These are phyloP conservation scores for Dufourea novaeangliae DNA, from an alignment of 1,140 invertebrate genomes.

Conservation along the genomic window DNA sequence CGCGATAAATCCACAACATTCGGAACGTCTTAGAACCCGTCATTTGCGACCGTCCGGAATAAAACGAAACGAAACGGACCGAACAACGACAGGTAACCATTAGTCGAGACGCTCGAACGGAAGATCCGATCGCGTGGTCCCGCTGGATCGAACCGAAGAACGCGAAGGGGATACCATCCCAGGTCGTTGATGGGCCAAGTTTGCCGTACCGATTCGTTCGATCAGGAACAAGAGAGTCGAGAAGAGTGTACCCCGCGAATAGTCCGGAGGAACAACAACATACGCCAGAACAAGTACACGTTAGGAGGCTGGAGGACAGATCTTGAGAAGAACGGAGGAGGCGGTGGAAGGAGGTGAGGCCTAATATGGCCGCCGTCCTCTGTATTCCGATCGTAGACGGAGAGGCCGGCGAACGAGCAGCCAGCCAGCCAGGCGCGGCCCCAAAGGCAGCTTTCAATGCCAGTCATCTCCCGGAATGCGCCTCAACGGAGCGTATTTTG, in stretches of 20 bases:
- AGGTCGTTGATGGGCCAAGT: no score
- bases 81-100: constrained; percentile 36
- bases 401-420: constrained; percentile 49
- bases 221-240: no score
- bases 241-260: constrained; percentile 2
- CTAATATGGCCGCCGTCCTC: constrained; percentile 80
- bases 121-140: constrained; percentile 10
- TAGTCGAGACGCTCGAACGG: neutral
- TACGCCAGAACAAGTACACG: constrained; percentile 7
- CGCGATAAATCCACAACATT: constrained; percentile 29
- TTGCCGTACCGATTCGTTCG: no score
- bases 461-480: constrained; percentile 80
- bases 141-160: neutral
- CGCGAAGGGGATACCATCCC: neutral
- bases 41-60: constrained; percentile 2
- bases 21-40: constrained; percentile 22
- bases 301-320: constrained; percentile 34
- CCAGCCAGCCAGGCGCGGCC: constrained; percentile 70
- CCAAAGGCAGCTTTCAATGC: constrained; percentile 78
- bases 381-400: constrained; percentile 79
- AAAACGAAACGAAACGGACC: neutral
- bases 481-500: constrained; percentile 71
- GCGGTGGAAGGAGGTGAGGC: constrained; percentile 50
- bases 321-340: constrained; percentile 32
- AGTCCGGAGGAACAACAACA: neutral